Percentiles rank a stretch among this genome's conserved stretches.
phyloP scores from a whole-genome alignment of 2,888 invertebrate genomes.

The Icerya purchasi region DNA sequence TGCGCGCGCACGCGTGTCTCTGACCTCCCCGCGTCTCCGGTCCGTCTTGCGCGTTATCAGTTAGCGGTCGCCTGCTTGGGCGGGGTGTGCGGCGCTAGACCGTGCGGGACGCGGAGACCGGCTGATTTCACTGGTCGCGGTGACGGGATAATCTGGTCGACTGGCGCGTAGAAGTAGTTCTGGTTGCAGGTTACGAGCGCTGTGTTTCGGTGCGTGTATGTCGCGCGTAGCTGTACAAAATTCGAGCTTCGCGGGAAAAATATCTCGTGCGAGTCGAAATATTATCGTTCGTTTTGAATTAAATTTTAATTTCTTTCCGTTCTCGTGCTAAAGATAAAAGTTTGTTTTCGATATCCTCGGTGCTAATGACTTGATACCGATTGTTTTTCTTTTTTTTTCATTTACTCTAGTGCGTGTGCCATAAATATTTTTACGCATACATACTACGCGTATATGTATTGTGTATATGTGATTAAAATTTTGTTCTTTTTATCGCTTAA shows the following conservation, averaged over 20 bases:
- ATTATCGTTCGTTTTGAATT: background rate
- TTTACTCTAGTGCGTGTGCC: too few species aligned
- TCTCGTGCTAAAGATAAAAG: background rate
- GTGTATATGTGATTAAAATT: too few species aligned
- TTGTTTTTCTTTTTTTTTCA: background rate
- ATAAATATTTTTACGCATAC: too few species aligned
- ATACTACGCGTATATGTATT: too few species aligned
- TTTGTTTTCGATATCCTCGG: background rate
- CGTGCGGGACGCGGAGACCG: constrained; percentile 32
- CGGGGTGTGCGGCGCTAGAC: constrained; percentile 18
- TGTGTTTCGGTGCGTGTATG: constrained; percentile 9
- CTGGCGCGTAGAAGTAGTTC: constrained; percentile 3
- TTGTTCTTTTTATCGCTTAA: too few species aligned
- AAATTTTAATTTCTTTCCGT: background rate
- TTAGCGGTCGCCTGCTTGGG: background rate
- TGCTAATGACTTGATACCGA: background rate
- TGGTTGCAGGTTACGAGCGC: too few species aligned
- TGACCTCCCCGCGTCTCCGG: background rate
- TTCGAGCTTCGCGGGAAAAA: constrained; percentile 6
- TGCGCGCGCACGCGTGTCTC: background rate
- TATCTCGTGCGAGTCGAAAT: background rate
- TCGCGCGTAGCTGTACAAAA: constrained; percentile 9
- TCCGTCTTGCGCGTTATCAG: background rate
- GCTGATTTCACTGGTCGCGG: constrained; percentile 17
- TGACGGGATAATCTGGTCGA: background rate